Evolutionary conservation across 2,113 vertebrate species (phyloP).

Genomic region (Ifrita kowaldi): DNA sequence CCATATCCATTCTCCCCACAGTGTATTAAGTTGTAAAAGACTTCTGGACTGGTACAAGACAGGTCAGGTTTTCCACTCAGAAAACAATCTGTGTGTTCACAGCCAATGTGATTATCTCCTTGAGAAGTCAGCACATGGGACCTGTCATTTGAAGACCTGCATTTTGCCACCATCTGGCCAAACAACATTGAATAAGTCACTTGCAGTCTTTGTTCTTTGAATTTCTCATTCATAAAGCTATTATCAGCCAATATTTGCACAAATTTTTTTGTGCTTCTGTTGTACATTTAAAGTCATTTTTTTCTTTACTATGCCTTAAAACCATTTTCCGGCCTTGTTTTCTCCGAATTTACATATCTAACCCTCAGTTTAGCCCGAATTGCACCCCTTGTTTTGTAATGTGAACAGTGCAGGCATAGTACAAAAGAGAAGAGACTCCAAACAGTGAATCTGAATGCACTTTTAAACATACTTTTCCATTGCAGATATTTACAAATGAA

Average conservation of each 20-base stretch:
- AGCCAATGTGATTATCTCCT: not conserved
- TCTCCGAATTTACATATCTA: not conserved
- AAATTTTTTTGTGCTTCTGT: not conserved
- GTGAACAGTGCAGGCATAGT: not conserved
- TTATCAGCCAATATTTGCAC: not conserved
- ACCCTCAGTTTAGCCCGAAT: not conserved
- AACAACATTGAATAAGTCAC: not conserved
- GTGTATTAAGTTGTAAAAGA: not conserved
- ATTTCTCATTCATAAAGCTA: not conserved
- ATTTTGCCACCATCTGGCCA: not conserved
- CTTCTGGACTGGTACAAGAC: not conserved
- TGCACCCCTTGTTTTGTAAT: not conserved
- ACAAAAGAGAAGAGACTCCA: not conserved
- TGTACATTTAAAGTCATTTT: not conserved
- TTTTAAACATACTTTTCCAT: constrained; percentile 45
- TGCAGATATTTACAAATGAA: constrained; percentile 66
- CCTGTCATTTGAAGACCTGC: not conserved
- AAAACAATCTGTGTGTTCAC: not conserved
- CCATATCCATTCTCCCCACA: not conserved
- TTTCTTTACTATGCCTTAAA: not conserved
- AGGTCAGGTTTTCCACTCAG: not conserved
- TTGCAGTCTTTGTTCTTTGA: not conserved
- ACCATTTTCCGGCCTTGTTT: not conserved
- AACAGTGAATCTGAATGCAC: constrained; percentile 40
- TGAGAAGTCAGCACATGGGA: not conserved